phyloP scores from a whole-genome alignment of 2,797 vertebrate genomes.

The Amblyraja radiata region DNA sequence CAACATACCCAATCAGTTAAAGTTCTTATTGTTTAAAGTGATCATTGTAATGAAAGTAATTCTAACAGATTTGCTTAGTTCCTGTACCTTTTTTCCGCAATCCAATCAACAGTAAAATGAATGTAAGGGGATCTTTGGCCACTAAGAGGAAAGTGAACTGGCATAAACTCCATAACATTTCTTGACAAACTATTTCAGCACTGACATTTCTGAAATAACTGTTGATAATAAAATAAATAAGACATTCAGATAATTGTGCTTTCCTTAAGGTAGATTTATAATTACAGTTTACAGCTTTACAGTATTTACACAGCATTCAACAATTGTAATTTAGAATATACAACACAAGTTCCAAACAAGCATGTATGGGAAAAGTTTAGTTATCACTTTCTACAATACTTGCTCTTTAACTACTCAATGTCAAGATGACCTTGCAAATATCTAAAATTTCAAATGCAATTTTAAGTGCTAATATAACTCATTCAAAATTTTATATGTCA shows the following conservation, averaged over 20 bases:
- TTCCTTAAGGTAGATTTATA: background rate
- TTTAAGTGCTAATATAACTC: slow-evolving; percentile 28
- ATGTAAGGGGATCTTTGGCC: background rate
- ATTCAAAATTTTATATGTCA: slow-evolving; percentile 9
- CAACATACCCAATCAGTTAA: background rate
- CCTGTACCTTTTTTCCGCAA: background rate
- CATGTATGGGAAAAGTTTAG: background rate
- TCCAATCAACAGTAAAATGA: background rate
- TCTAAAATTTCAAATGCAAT: background rate
- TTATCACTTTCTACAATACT: slow-evolving; percentile 18
- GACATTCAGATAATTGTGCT: background rate
- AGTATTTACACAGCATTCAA: slow-evolving; percentile 26
- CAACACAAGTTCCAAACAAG: background rate
- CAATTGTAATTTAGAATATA: slow-evolving; percentile 29
- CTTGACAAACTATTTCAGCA: background rate
- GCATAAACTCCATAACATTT: too few relatives aligned
- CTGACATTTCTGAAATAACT: background rate
- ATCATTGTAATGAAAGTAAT: background rate
- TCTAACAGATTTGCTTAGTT: background rate
- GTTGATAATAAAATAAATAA: background rate
- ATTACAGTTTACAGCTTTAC: slow-evolving; percentile 23
- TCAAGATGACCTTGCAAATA: background rate
- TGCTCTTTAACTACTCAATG: background rate
- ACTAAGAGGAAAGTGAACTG: too few relatives aligned
- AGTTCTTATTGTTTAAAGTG: background rate